Evolutionary conservation across 2,113 vertebrate genomes (phyloP), one percentile per base, ranked within the genome.

Genomic region (Drymodes brunneopygia): DNA sequence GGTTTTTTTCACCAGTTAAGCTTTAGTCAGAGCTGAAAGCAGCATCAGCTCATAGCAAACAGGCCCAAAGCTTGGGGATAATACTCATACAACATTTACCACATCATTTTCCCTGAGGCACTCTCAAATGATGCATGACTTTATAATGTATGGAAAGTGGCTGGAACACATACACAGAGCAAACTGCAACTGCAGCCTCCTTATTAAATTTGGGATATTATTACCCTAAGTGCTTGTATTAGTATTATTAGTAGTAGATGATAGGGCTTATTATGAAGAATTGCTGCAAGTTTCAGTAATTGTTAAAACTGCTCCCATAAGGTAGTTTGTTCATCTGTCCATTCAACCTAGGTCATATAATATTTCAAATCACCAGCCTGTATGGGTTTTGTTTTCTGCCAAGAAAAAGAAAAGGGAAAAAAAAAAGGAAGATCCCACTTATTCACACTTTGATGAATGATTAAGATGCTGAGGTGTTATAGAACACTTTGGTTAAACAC

Each of bases 191-290:
- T 82, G 44, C 93, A 92, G 77, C 40, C 70, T 91, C 75, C 71
- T 95, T 94, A 95, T 96, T 93, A 90, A 94, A 91, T 90, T 95
- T 92, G 48, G 36, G 54, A 65, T 91, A 81, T 96, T 94, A 94
- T 81, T 94, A 85, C 69, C 57, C 12, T 74, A 92, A 97, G 65
- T 74, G 69, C 61, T 77, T 86, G 15, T 88, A 84, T 93, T 88
- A 86, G 88, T 83, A 58, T 66, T 96, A 93, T 54, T 86, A 86
- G 50, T 80, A 77, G 72, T 92, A 88, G 64, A 93, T 62, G 64
- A 78, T 62, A 66, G 38, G 40, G 31, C 19, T 93, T 94, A 81
- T 87, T 78, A 90, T 38, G 51, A 81, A 93, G 81, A 92, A 95
- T 83, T 47, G 44, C 64, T 88, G 50, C 64, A 95, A 93, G 90